Evolutionary conservation across 2,797 vertebrate species (phyloP).

Genomic region (Mionectes olivaceus): DNA sequence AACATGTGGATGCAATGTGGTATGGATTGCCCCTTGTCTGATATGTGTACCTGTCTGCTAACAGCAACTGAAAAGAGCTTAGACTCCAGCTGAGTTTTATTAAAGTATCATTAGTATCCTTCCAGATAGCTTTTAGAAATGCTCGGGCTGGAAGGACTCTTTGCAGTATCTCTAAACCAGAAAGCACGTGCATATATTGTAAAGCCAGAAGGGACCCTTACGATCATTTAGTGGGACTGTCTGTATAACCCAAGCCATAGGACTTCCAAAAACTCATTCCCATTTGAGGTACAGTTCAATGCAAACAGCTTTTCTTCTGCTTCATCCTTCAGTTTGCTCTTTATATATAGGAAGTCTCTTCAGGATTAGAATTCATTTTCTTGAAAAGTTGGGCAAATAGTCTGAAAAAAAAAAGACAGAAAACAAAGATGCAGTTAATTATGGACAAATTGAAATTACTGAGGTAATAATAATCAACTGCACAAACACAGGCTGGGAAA

Average conservation of each 20-base stretch:
- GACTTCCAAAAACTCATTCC: constrained; percentile 1
- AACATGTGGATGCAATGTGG: background rate
- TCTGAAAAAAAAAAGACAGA: background rate
- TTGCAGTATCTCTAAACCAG: constrained; percentile 32
- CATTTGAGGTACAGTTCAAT: background rate
- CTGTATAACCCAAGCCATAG: background rate
- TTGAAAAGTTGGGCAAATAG: constrained; percentile 64
- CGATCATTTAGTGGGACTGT: background rate
- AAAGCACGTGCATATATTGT: constrained; percentile 57
- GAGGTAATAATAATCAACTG: background rate
- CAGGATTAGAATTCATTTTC: constrained; percentile 48
- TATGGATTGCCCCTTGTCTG: background rate
- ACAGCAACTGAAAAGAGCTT: background rate
- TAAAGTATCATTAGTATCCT: background rate
- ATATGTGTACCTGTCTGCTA: background rate
- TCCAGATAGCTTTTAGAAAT: background rate
- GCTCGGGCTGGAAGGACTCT: background rate
- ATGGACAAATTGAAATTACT: background rate
- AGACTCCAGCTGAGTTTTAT: constrained; percentile 9
- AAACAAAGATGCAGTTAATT: background rate
- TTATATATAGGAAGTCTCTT: constrained; percentile 19
- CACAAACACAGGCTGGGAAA: background rate
- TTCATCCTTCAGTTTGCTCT: background rate
- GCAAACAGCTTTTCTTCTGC: background rate
- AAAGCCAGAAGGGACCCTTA: constrained; percentile 44